Evolutionary conservation across 2,113 vertebrate genomes (phyloP).

Genomic region (Barnardius zonarius): DNA sequence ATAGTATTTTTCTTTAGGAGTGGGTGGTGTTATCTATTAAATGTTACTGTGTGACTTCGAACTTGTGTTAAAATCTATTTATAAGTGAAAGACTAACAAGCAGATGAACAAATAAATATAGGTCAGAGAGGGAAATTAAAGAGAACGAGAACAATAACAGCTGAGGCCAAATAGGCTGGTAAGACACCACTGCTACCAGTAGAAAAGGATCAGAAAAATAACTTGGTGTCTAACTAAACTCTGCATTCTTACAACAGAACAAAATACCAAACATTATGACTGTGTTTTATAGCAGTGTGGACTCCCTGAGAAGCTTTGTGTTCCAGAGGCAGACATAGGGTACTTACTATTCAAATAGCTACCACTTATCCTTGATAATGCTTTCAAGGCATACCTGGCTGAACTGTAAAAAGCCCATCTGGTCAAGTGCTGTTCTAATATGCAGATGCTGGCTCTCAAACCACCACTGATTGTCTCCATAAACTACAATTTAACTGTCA

Average conservation of each 20-base stretch:
- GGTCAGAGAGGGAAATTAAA: neutral
- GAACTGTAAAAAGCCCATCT: slow-evolving; percentile 18
- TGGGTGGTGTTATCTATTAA: slow-evolving; percentile 22
- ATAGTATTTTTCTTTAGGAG: slow-evolving; percentile 18
- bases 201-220: neutral
- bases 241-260: neutral
- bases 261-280: neutral
- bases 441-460: neutral
- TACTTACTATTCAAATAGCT: slow-evolving; percentile 10
- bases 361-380: slow-evolving; percentile 2
- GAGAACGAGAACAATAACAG: neutral
- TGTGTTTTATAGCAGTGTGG: neutral
- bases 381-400: slow-evolving; percentile 25
- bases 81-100: slow-evolving; percentile 15
- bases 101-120: slow-evolving; percentile 18
- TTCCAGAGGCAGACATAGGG: neutral
- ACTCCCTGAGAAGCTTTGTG: neutral
- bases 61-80: neutral
- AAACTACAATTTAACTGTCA: neutral
- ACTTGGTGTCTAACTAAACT: neutral
- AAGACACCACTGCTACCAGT: neutral
- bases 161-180: neutral
- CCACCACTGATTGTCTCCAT: neutral
- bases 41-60: too few relatives aligned
- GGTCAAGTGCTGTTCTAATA: slow-evolving; percentile 15